Evolutionary conservation across 2,797 vertebrate genomes (phyloP), one percentile per base, ranked within the genome.

Genomic region (Helicolenus hilgendorfi): DNA sequence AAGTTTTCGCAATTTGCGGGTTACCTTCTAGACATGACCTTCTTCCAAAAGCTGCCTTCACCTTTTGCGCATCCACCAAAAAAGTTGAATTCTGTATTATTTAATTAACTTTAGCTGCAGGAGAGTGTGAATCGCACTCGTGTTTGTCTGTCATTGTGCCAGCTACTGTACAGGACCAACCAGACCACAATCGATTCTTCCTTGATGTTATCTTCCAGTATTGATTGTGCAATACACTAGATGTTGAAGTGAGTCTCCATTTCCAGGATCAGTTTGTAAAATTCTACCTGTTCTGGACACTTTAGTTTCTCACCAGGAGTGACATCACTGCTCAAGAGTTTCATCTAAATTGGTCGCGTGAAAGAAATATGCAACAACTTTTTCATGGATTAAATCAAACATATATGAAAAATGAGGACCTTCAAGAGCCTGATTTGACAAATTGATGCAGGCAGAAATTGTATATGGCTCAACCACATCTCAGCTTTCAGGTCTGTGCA

Each of bases 121-220:
- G 7, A 59, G 5, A 41, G 22, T 58, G 49, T 22, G 49, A n/a
- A 45, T 0, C 41, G 18, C 41, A 7, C 1, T 18, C 0, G 0
- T 18, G 41, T 45, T 18, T 0, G 5, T 24, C 4, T 6, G n/a
- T 35, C 27, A 35, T 5, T 11, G 33, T 11, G 22, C 13, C 14
- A 20, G 24, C 56, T 9, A 9, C 72, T 29, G 56, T 41, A 41
- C 56, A n/a, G 15, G 55, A 73, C 20, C 18, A 60, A 29, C 35
- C n/a, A 2, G 11, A 29, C 55, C 22, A 13, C 55, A 24, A 3
- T 24, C 0, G 22, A 11, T 56, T 24, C 22, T 24, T 24, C 24
- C 22, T 56, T 11, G n/a, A 18, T 56, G 53, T 56, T 56, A 13
- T 24, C 22, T 24, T 56, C 41, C 41, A 3, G 15, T 2, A 5